Percentiles rank a stretch among this genome's conserved stretches.
Evolutionary conservation across 2,113 vertebrate species (phyloP).

Genomic region (Nothocercus nigrocapillus): DNA sequence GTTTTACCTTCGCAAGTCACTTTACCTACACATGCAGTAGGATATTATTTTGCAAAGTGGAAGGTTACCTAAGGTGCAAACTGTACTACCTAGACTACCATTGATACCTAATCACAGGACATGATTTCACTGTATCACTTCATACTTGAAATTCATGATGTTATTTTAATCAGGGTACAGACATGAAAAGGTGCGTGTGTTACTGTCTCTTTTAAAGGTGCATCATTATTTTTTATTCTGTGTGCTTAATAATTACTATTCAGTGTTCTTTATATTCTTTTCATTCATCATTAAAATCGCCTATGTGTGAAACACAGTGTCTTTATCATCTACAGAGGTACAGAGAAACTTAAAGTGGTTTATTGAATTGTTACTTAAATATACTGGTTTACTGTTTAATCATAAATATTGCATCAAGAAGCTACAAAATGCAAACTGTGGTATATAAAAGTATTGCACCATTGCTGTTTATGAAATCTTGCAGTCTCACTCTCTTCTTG

Average conservation of each 20-base stretch:
- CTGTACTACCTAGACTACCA: slow-evolving; percentile 64
- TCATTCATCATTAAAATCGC: slow-evolving; percentile 41
- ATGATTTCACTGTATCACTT: slow-evolving; percentile 71
- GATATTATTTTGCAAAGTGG: slow-evolving; percentile 48
- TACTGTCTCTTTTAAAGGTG: slow-evolving; percentile 76
- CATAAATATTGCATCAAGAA: not conserved
- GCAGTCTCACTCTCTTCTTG: slow-evolving; percentile 14
- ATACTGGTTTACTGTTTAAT: slow-evolving; percentile 14
- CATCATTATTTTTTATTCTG: slow-evolving; percentile 65
- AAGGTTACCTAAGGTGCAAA: slow-evolving; percentile 57
- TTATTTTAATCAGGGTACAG: slow-evolving; percentile 77
- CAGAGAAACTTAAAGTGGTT: not conserved
- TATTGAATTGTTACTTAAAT: not conserved
- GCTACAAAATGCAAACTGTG: slow-evolving; percentile 21
- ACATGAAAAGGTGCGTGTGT: slow-evolving; percentile 73
- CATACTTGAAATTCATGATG: slow-evolving; percentile 77
- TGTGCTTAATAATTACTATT: slow-evolving; percentile 63
- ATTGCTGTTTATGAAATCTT: slow-evolving; percentile 9
- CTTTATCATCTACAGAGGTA: slow-evolving; percentile 10
- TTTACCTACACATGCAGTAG: slow-evolving; percentile 52
- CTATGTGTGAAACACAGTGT: not conserved
- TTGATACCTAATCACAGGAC: slow-evolving; percentile 53
- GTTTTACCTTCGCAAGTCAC: slow-evolving; percentile 49
- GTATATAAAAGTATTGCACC: slow-evolving; percentile 9
- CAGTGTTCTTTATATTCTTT: slow-evolving; percentile 67